Evolutionary conservation across 2,888 invertebrate species (phyloP).

Genomic region (Lathronympha strigana): DNA sequence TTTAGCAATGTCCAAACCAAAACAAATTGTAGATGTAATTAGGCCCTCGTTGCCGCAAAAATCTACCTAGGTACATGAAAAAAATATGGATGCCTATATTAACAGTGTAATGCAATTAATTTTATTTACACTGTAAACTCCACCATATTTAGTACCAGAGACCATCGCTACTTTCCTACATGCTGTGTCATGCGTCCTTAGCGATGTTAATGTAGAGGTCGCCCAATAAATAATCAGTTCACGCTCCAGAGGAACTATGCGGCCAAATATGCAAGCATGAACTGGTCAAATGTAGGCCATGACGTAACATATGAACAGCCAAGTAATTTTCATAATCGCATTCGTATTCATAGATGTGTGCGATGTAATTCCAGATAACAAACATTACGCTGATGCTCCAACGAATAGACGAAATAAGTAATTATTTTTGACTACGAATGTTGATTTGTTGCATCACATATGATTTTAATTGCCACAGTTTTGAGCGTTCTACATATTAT

Average conservation of each 20-base stretch:
- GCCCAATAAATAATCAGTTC: conserved; percentile 52
- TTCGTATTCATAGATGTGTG: conserved; percentile 58
- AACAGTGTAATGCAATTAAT: too few relatives aligned
- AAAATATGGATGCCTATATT: too few relatives aligned
- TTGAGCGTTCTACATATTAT: conserved; percentile 49
- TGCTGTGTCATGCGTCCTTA: background rate
- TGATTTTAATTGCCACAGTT: conserved; percentile 28
- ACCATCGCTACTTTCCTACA: background rate
- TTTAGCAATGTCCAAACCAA: too few relatives aligned
- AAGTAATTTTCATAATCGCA: conserved; percentile 71
- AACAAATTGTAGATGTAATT: too few relatives aligned
- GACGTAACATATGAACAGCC: conserved; percentile 70
- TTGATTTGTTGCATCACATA: conserved; percentile 17
- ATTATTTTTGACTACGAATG: conserved; percentile 29
- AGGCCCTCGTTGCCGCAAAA: too few relatives aligned
- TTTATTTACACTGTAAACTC: too few relatives aligned
- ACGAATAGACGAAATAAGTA: conserved; percentile 22
- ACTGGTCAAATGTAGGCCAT: conserved; percentile 62
- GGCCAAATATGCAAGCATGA: conserved; percentile 49
- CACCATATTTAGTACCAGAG: too few relatives aligned
- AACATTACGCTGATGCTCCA: conserved; percentile 50
- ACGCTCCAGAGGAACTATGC: conserved; percentile 62
- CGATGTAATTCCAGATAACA: conserved; percentile 55
- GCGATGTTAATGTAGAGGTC: background rate
- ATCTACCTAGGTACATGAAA: too few relatives aligned